Evolutionary conservation across 2,888 invertebrate genomes (phyloP).

Genomic region (Erynnis tages): DNA sequence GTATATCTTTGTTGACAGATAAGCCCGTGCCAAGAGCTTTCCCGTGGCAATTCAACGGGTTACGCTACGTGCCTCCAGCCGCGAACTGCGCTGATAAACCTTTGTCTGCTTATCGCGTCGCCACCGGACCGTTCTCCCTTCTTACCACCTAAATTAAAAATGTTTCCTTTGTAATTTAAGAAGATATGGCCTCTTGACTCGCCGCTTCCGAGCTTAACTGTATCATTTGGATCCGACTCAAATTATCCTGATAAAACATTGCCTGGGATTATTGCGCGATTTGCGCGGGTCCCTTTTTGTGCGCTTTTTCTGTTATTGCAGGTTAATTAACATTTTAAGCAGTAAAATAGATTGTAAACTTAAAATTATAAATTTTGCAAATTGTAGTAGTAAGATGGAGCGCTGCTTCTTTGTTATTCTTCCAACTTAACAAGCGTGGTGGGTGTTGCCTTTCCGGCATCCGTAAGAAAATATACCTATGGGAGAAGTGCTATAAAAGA

Average conservation of each 20-base stretch:
- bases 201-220: conserved; percentile 15
- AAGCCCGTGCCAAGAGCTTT: conserved; percentile 60
- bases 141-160: conserved; percentile 50
- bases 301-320: no score
- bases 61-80: conserved; percentile 56
- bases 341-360: no score
- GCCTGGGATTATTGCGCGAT: neutral
- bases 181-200: conserved; percentile 19
- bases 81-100: conserved; percentile 52
- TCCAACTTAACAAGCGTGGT: no score
- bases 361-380: no score
- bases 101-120: conserved; percentile 64
- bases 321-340: no score
- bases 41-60: conserved; percentile 56
- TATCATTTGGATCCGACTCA: conserved; percentile 19
- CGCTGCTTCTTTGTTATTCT: no score
- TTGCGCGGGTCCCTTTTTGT: neutral
- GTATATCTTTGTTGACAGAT: conserved; percentile 62
- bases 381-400: no score
- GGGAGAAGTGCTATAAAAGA: no score
- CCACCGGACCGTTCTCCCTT: conserved; percentile 44
- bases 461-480: no score
- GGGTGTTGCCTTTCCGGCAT: no score
- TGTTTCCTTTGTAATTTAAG: conserved; percentile 38
- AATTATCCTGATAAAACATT: conserved; percentile 9